Evolutionary conservation across 2,888 invertebrate genomes (phyloP), one percentile per base, ranked within the genome.

Genomic region (Rambutsinella grinnellia): DNA sequence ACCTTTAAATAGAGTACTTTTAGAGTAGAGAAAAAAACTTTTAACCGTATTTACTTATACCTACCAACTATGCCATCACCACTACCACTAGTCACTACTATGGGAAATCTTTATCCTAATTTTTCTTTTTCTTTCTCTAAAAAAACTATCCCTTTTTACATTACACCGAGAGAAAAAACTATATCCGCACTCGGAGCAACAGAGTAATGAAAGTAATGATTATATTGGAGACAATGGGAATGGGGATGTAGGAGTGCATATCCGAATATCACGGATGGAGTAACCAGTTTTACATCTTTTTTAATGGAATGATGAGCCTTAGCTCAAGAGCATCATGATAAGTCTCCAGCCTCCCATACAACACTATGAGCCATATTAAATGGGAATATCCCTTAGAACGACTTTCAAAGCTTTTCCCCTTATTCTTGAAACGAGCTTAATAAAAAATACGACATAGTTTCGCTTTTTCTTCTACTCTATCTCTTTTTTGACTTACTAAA

Each of bases 361-460:
- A 49, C 19, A 49, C 6, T 36, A 13, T 36, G 36, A 5, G 36
- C 5, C 13, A 36, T 36, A 36, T 36, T 5, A 13, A 13, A 36
- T 36, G 36, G 13, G 36, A 36, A 36, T 36, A 36, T 66, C 65
- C 65, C 65, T 72, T 58, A 60, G 51, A 66, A 72, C 66, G 66
- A 66, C 65, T 72, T 72, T 60, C 19, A 46, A 72, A 51, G 62
- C 36, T 70, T 70, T 70, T 71, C 23, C 3, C 23, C 15, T 21
- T 21, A 8, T 60, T 44, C 53, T 58, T 57, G 15, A 13, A 36
- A 36, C 5, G 5, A 36, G 5, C 36, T 13, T 36, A 36, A 36
- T 36, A 63, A 72, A 65, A 46, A 65, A 62, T 54, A 63, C 51
- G 60, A 60, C 72, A 65, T 58, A 65, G 60, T 66, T 72, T 66